phyloP scores from a whole-genome alignment of 35 echinoderm and acorn worm genomes.

The Apostichopus japonicus region DNA sequence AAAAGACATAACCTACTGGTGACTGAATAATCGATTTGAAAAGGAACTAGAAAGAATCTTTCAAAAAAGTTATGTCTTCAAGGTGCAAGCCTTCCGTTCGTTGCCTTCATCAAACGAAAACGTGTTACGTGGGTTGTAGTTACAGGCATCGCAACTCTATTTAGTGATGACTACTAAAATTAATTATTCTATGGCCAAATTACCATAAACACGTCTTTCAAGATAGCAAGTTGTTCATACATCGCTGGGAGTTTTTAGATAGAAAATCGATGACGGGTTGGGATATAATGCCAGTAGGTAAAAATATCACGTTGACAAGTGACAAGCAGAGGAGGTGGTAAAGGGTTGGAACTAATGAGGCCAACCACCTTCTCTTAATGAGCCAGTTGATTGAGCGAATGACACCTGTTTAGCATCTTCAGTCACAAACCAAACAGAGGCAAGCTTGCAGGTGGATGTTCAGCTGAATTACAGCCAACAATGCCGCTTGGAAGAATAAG shows the following conservation, averaged over 20 bases:
- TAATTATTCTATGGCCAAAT: conserved; percentile 47
- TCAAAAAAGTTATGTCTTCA: neutral
- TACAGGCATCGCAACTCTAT: conserved; percentile 19
- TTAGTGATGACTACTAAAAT: conserved; percentile 37
- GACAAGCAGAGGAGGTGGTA: conserved; percentile 1
- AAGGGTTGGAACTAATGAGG: conserved; percentile 30
- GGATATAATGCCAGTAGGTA: conserved; percentile 45
- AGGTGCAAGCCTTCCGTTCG: conserved; percentile 23
- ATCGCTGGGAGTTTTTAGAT: conserved; percentile 17
- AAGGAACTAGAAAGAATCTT: neutral
- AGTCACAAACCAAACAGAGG: conserved; percentile 7
- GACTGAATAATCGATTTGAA: conserved; percentile 24
- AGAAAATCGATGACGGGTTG: conserved; percentile 36
- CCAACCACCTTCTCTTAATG: conserved; percentile 23
- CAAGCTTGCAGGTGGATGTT: neutral
- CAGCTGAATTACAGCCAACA: too few species aligned
- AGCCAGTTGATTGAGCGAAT: conserved; percentile 23
- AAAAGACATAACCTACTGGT: conserved; percentile 32
- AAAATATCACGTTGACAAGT: conserved; percentile 23
- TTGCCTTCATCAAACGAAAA: conserved; percentile 19
- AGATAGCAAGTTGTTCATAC: conserved; percentile 33
- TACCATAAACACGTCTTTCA: conserved; percentile 36
- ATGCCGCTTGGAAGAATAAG: too few species aligned
- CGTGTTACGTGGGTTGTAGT: conserved; percentile 19
- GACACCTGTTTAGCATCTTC: conserved; percentile 21